Conservation (phyloP, 1,140 invertebrate genomes). For the Druon quercuslanigerum region DNA sequence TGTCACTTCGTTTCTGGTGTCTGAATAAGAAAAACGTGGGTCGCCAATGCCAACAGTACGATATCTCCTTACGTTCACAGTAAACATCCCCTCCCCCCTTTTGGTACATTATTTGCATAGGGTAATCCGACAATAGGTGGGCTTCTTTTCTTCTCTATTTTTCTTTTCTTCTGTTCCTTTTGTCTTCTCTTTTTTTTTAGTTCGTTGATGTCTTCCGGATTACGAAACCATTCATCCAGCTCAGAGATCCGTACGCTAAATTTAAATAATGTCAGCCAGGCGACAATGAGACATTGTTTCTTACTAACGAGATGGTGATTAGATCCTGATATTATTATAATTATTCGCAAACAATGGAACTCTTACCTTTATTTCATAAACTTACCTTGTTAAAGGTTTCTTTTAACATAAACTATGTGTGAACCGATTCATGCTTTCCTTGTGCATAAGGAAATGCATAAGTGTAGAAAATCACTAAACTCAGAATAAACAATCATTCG, state of each 20-base stretch:
- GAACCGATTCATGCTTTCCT: too few relatives aligned
- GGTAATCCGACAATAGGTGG: conserved; percentile 14
- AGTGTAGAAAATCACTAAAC: background rate
- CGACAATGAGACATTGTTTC: conserved; percentile 28
- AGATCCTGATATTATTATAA: conserved; percentile 5
- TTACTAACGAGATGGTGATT: conserved; percentile 8
- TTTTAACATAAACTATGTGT: too few relatives aligned
- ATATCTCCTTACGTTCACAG: conserved; percentile 16
- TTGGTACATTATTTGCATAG: conserved; percentile 11
- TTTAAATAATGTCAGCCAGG: conserved; percentile 10
- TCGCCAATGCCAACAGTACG: conserved; percentile 5
- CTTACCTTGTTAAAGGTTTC: conserved; percentile 6
- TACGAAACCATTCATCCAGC: conserved; percentile 12
- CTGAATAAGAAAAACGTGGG: conserved; percentile 30
- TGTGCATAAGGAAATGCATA: too few relatives aligned
- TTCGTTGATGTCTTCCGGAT: conserved; percentile 17
- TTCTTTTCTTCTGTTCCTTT: background rate
- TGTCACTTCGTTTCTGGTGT: conserved; percentile 13
- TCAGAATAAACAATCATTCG: background rate
- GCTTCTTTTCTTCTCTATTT: conserved; percentile 3
- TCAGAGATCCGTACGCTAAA: conserved; percentile 11
- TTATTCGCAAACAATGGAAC: conserved; percentile 23
- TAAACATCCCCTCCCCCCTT: background rate
- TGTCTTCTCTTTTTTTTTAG: background rate
- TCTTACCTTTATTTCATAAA: conserved; percentile 5